Percentiles rank a stretch among this genome's conserved stretches.
Conservation (phyloP, 2,113 vertebrate genomes). For the Aleadryas rufinucha region DNA sequence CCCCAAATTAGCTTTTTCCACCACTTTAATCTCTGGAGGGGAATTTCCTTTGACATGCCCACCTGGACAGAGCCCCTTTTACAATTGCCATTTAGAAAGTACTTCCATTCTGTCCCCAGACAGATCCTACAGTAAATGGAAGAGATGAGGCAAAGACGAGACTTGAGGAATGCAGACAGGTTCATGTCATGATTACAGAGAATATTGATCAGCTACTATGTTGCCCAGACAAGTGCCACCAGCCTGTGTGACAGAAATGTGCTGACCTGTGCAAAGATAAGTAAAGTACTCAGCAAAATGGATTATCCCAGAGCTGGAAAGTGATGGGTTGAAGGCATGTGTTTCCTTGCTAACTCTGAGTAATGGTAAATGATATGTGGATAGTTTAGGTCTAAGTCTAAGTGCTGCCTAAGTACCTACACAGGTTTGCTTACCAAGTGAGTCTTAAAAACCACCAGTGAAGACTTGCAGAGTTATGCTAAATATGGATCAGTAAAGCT, state of each 20-base stretch:
- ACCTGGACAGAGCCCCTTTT: neutral
- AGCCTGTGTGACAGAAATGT: neutral
- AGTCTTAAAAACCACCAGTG: neutral
- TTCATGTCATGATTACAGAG: neutral
- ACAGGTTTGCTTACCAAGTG: conserved; percentile 18
- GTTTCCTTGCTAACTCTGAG: conserved; percentile 24
- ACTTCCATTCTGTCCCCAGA: neutral
- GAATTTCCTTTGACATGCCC: neutral
- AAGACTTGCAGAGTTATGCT: neutral
- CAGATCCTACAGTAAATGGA: neutral
- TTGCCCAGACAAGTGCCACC: neutral
- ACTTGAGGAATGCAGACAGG: neutral
- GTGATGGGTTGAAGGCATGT: neutral
- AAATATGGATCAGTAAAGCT: neutral
- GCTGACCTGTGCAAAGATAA: conserved; percentile 49
- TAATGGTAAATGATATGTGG: conserved; percentile 6
- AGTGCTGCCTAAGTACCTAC: conserved; percentile 1
- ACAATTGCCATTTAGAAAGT: neutral
- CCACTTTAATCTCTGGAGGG: neutral
- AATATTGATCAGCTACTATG: neutral
- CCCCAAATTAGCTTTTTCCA: neutral
- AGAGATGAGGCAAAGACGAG: neutral
- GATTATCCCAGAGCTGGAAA: neutral
- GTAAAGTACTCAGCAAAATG: conserved; percentile 22
- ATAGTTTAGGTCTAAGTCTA: conserved; percentile 11